A percentile compares a stretch with the other conserved stretches of the same genome.
Conservation (phyloP, 2,797 vertebrate species). For the Vireo griseus region DNA sequence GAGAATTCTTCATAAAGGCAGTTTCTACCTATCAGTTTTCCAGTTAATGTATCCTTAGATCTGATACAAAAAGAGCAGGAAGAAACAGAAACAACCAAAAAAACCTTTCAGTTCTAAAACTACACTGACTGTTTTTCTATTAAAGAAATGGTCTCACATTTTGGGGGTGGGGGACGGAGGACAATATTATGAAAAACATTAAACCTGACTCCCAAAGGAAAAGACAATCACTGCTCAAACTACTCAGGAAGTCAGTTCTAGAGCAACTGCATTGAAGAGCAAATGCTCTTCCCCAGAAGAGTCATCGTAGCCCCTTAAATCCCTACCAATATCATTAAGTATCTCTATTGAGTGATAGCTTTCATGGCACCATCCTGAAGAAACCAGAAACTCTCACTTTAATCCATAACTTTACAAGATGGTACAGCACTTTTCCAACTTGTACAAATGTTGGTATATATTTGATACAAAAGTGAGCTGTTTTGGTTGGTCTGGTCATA, state of each 20-base stretch:
- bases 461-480: not conserved
- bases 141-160: not conserved
- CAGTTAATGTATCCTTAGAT: not conserved
- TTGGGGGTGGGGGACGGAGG: not conserved
- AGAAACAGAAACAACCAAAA: not conserved
- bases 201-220: not conserved
- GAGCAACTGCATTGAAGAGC: not conserved
- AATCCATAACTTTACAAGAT: not conserved
- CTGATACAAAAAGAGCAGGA: not conserved
- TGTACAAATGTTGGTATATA: not conserved
- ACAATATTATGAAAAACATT: not conserved
- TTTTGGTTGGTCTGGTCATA: not conserved
- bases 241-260: not conserved
- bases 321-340: not conserved
- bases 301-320: not conserved
- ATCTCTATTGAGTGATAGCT: not conserved
- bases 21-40: not conserved
- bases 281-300: not conserved
- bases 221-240: not conserved
- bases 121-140: not conserved
- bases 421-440: not conserved
- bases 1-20: not conserved
- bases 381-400: not conserved
- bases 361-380: not conserved
- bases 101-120: not conserved